These are phyloP conservation scores for Micrasema longulum DNA, from an alignment of 1,140 invertebrate genomes.

Conservation along the genomic window DNA sequence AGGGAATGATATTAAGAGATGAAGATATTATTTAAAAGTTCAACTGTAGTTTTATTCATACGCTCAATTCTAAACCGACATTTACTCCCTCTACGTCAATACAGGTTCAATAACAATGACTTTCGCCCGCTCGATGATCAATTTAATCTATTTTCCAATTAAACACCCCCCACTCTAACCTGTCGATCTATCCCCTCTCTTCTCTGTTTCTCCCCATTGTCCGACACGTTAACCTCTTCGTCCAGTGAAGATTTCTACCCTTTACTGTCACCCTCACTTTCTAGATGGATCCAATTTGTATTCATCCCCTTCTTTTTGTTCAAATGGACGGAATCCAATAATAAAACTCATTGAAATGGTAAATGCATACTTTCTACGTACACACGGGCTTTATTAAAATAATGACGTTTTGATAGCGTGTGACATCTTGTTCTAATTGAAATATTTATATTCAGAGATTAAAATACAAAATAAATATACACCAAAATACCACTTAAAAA, in stretches of 20 bases:
- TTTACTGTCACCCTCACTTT: slow-evolving; percentile 18
- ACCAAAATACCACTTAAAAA: no score
- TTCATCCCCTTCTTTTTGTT: slow-evolving; percentile 30
- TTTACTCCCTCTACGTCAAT: no score
- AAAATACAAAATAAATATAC: no score
- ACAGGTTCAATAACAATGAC: slow-evolving; percentile 17
- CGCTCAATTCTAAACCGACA: no score
- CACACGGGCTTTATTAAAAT: no score
- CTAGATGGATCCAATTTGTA: slow-evolving; percentile 14
- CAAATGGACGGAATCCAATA: slow-evolving; percentile 15
- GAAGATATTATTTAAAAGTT: no score
- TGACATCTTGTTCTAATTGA: no score
- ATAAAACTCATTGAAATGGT: slow-evolving; percentile 21
- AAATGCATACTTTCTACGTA: no score
- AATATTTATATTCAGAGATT: no score
- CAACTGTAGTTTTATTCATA: no score
- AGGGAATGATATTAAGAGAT: no score
- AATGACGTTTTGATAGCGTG: no score
- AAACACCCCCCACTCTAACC: slow-evolving; percentile 16
- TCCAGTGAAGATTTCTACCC: slow-evolving; percentile 26
- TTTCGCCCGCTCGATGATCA: slow-evolving; percentile 6
- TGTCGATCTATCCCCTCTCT: slow-evolving; percentile 12
- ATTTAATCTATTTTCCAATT: slow-evolving; percentile 41
- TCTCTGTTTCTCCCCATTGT: neutral
- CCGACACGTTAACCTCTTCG: slow-evolving; percentile 26